Conservation (phyloP, 2,113 vertebrate genomes). For the Tachysurus fulvidraco region DNA sequence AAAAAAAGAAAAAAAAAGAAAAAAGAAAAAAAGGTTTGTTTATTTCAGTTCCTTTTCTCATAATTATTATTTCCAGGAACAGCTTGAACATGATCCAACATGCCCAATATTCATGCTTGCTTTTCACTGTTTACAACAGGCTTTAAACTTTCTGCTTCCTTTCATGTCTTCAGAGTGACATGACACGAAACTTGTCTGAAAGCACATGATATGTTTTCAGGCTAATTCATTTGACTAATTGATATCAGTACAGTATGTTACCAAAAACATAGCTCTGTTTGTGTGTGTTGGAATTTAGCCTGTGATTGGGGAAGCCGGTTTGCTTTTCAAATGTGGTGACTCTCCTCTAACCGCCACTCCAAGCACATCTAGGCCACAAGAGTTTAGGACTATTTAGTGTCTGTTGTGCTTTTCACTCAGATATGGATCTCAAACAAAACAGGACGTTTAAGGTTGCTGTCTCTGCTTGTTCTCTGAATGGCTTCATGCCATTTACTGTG, state of each 20-base stretch:
- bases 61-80: conserved; percentile 4
- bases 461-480: conserved; percentile 48
- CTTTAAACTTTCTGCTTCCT: background rate
- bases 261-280: conserved; percentile 15
- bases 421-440: conserved; percentile 54
- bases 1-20: no score
- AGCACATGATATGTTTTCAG: background rate
- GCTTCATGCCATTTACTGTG: conserved; percentile 26
- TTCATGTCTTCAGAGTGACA: background rate
- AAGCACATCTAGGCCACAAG: conserved; percentile 28
- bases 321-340: conserved; percentile 4
- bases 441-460: conserved; percentile 43
- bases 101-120: background rate
- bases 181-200: background rate
- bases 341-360: conserved; percentile 26
- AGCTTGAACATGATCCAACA: conserved; percentile 15
- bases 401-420: conserved; percentile 40
- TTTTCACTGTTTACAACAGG: background rate
- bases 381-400: conserved; percentile 42
- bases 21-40: background rate
- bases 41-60: conserved; percentile 10
- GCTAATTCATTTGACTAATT: background rate
- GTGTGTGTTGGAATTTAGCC: conserved; percentile 16
- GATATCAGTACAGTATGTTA: background rate
- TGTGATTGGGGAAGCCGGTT: conserved; percentile 31